phyloP scores from a whole-genome alignment of 2,888 invertebrate genomes.

The Amblyjoppa proteus region DNA sequence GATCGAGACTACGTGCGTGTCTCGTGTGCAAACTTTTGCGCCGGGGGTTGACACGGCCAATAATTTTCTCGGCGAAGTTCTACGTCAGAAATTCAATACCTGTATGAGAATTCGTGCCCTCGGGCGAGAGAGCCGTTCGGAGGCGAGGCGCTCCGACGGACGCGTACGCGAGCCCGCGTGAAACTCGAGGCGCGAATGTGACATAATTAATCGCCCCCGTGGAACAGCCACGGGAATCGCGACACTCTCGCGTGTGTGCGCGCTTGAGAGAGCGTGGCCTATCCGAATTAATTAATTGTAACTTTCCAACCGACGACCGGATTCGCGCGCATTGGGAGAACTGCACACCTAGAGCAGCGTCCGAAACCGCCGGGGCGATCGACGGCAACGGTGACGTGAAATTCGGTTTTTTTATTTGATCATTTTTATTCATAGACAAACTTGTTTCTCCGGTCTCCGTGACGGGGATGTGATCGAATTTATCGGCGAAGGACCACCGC shows the following conservation, averaged over 20 bases:
- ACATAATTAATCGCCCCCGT: slow-evolving; percentile 60
- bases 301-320: slow-evolving; percentile 31
- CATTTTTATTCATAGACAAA: slow-evolving; percentile 13
- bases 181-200: slow-evolving; percentile 65
- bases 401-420: not conserved
- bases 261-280: slow-evolving; percentile 22
- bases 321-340: not conserved
- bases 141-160: slow-evolving; percentile 6
- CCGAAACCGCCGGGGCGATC: not conserved
- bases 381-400: not conserved
- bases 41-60: slow-evolving; percentile 21
- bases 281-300: slow-evolving; percentile 55
- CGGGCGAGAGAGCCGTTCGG: not conserved
- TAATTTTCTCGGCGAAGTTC: slow-evolving; percentile 46
- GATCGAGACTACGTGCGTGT: not conserved
- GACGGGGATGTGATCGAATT: slow-evolving; percentile 54
- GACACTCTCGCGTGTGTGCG: slow-evolving; percentile 8
- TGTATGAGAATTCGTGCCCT: slow-evolving; percentile 33
- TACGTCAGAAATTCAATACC: slow-evolving; percentile 46
- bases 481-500: slow-evolving; percentile 25
- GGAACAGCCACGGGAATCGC: slow-evolving; percentile 32
- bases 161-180: slow-evolving; percentile 31
- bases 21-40: not conserved
- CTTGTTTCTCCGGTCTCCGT: slow-evolving; percentile 45
- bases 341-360: not conserved